phyloP scores from a whole-genome alignment of 2,888 invertebrate species.

The Drosophila neonasuta region DNA sequence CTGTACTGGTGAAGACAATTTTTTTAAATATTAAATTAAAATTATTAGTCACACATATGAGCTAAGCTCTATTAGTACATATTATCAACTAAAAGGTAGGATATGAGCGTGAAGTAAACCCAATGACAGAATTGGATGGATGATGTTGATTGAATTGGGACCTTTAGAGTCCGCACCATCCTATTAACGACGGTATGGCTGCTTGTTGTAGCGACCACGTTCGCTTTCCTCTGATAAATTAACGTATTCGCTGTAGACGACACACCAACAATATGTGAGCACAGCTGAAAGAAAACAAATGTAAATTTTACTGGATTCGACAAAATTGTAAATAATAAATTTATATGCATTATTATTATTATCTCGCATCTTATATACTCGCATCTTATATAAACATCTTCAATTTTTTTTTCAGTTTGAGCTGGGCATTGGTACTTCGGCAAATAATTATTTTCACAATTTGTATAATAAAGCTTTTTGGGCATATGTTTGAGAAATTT shows the following conservation, averaged over 20 bases:
- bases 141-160: not conserved
- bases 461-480: no score
- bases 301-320: not conserved
- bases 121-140: constrained; percentile 21
- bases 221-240: constrained; percentile 87
- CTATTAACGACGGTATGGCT: constrained; percentile 84
- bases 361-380: no score
- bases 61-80: constrained; percentile 49
- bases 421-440: no score
- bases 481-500: no score
- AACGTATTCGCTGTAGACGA: constrained; percentile 91
- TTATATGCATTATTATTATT: no score
- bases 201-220: constrained; percentile 88
- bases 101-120: constrained; percentile 30
- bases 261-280: constrained; percentile 91
- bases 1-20: constrained; percentile 26
- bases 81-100: constrained; percentile 50
- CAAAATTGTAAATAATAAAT: no score
- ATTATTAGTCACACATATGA: constrained; percentile 67
- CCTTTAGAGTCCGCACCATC: not conserved
- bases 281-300: constrained; percentile 84
- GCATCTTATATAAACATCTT: no score
- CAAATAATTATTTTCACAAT: no score
- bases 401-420: no score
- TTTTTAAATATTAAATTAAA: constrained; percentile 63